phyloP scores from a whole-genome alignment of 2,888 invertebrate genomes.

The Teleogryllus oceanicus region DNA sequence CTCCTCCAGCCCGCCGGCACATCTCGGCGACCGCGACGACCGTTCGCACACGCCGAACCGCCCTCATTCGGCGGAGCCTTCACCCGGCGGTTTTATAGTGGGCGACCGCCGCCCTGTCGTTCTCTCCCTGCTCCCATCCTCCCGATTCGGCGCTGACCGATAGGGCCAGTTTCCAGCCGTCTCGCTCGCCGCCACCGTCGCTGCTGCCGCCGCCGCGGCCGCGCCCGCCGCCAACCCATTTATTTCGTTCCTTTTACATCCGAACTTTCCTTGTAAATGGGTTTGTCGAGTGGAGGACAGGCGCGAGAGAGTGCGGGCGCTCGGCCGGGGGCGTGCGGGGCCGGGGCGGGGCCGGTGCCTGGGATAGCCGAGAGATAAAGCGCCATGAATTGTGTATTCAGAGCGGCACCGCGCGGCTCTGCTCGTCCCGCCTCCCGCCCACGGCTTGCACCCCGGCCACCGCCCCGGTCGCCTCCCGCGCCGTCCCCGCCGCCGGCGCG shows the following conservation, averaged over 20 bases:
- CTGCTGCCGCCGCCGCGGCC: too few relatives aligned
- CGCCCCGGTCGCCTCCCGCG: background rate
- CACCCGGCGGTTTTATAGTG: background rate
- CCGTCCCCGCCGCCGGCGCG: background rate
- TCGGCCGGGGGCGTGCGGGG: background rate
- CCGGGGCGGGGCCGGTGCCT: background rate
- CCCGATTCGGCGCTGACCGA: background rate
- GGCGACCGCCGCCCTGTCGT: too few relatives aligned
- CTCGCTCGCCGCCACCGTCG: background rate
- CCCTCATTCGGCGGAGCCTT: background rate
- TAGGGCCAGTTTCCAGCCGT: slow-evolving; percentile 18
- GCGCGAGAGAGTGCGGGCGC: background rate
- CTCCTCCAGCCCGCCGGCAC: background rate
- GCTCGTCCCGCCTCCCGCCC: slow-evolving; percentile 22
- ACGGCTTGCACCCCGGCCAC: background rate
- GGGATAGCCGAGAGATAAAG: slow-evolving; percentile 26
- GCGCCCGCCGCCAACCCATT: background rate
- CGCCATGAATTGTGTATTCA: slow-evolving; percentile 28
- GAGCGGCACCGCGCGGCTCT: slow-evolving; percentile 22
- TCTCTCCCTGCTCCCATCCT: background rate
- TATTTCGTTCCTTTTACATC: slow-evolving; percentile 10
- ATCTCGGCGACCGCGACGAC: too few relatives aligned
- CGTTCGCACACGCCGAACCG: too few relatives aligned
- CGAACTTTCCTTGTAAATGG: slow-evolving; percentile 10
- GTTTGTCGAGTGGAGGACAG: background rate